A percentile compares a stretch with the other conserved stretches of the same genome.
Evolutionary conservation across 2,888 invertebrate species (phyloP).

Genomic region (Cybosia mesomella): DNA sequence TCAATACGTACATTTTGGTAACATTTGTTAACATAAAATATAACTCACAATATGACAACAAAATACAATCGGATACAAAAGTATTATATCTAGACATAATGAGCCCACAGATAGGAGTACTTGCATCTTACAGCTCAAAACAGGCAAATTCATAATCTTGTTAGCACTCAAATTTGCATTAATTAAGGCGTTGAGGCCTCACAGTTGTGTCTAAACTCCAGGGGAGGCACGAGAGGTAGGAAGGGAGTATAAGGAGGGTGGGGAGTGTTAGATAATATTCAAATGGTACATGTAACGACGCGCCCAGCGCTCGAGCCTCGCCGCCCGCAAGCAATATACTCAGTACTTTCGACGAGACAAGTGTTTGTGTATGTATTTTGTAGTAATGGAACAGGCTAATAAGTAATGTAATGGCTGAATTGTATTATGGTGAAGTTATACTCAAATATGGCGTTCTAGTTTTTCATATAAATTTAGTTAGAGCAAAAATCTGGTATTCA

Average conservation of each 20-base stretch:
- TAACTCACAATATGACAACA: conserved; percentile 37
- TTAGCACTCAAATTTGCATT: conserved; percentile 87
- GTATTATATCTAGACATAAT: conserved; percentile 47
- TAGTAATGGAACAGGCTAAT: background rate
- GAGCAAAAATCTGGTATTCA: no score
- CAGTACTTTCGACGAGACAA: conserved; percentile 59
- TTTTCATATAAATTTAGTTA: background rate
- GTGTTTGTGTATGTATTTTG: conserved; percentile 34
- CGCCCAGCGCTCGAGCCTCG: conserved; percentile 73
- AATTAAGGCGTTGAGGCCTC: conserved; percentile 83
- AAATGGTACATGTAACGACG: conserved; percentile 87
- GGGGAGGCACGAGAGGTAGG: conserved; percentile 46
- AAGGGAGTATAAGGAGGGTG: conserved; percentile 45
- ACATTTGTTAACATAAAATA: conserved; percentile 16
- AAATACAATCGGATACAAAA: conserved; percentile 50
- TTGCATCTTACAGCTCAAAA: conserved; percentile 72
- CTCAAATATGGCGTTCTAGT: background rate
- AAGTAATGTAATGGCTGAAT: background rate
- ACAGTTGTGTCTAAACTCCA: conserved; percentile 78
- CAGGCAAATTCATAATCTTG: conserved; percentile 85
- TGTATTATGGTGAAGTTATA: background rate
- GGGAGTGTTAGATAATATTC: conserved; percentile 84
- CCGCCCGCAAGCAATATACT: conserved; percentile 85
- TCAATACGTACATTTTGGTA: background rate
- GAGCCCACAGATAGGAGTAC: conserved; percentile 63